Base-by-base conservation (phyloP, 53 echinoderm and acorn worm species). In the Pentamera pediparva region DNA sequence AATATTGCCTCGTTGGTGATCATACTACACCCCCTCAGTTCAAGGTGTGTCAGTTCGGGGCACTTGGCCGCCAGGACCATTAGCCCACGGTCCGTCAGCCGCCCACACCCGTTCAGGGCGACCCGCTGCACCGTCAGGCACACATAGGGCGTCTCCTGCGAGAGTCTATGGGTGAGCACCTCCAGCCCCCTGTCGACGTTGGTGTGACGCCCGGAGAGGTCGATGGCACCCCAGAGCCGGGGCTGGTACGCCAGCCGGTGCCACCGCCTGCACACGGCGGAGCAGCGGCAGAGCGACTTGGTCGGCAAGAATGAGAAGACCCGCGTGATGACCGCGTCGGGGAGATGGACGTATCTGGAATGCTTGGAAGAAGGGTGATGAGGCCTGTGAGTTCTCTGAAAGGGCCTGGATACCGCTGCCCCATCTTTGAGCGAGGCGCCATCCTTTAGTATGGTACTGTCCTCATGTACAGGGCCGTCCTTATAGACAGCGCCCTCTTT, bases 221-320 rank as follows among this genome's bases (percentile, higher is more conserved):
- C 58, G 32, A 94, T 64, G 28, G 86, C 74, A 35, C 79, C 87
- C 94, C 94, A 94, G 51, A 94, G 67, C 22, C 45, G 72, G 5
- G 94, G 94, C 45, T 94, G 89, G 87, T 89, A 94, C 29, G 84
- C 84, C 9, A 94, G 85, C 34, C 87, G 56, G 55, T 94, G 89
- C 89, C 89, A 94, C 27, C 89, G 81, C 27, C 82, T 77, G 65
- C 90, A 83, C 7, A 94, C 90, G 19, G 81, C 62, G 2, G 89
- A 81, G 65, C 89, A 87, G 57, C 86, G 84, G 73, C 94, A 94
- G 54, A 94, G 55, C 4, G 85, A 69, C 67, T 75, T 84, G 29
- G 87, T 87, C 30, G 87, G 81, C 75, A 94, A 81, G 77, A 87
- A 87, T 8, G 90, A 86, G 51, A 94, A 90, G 56, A 94, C 81